Conservation (phyloP, 2,888 invertebrate genomes). For the Apantesis nais region DNA sequence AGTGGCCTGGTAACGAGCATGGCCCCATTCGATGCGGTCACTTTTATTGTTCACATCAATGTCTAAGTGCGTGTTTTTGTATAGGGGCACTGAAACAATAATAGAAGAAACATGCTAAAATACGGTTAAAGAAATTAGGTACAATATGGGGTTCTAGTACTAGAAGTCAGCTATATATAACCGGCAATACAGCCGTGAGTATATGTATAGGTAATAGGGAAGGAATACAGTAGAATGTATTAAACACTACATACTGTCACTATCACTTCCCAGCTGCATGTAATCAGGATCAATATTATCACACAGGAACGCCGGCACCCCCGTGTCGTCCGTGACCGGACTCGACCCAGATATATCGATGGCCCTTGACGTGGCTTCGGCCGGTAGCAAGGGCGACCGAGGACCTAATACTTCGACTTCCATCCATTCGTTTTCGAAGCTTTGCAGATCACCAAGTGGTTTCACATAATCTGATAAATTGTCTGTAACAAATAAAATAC, state of each 20-base stretch:
- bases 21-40: constrained; percentile 98
- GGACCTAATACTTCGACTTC: constrained; percentile 92
- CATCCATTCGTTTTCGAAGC: constrained; percentile 96
- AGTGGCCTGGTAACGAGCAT: constrained; percentile 94
- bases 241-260: constrained; percentile 68
- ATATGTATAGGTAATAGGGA: background rate
- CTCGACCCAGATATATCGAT: constrained; percentile 70
- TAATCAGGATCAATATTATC: constrained; percentile 86
- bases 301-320: constrained; percentile 86
- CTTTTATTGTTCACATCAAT: constrained; percentile 94
- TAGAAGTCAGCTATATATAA: too few species aligned
- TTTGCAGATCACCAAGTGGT: constrained; percentile 90
- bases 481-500: constrained; percentile 26
- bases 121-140: background rate
- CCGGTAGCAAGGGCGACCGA: constrained; percentile 74
- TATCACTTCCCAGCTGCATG: constrained; percentile 82
- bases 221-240: background rate
- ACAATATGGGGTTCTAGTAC: background rate
- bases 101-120: background rate
- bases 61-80: constrained; percentile 94
- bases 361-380: constrained; percentile 59
- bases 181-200: background rate
- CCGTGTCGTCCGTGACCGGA: constrained; percentile 70
- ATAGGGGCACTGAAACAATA: constrained; percentile 71
- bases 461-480: constrained; percentile 84